A percentile compares a stretch with the other conserved stretches of the same genome.
phyloP scores from a whole-genome alignment of 2,797 vertebrate genomes.

The Psittacula echo region DNA sequence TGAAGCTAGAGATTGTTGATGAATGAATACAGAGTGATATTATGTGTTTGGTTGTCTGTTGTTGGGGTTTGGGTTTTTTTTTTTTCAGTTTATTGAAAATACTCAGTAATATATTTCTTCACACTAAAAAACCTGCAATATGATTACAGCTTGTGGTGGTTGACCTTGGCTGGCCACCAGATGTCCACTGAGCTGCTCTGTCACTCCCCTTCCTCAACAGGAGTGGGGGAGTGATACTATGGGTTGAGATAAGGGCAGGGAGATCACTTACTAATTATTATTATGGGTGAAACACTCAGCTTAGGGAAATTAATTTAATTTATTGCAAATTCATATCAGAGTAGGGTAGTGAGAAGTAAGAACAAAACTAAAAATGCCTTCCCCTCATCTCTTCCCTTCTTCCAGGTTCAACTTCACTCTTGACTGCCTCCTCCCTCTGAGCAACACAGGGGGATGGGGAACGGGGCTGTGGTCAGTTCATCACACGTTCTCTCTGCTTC shows the following conservation, averaged over 20 bases:
- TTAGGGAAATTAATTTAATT: background rate
- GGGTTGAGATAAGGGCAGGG: background rate
- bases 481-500: accelerated
- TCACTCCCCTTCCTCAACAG: background rate
- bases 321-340: background rate
- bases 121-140: background rate
- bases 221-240: background rate
- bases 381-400: background rate
- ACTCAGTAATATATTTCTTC: background rate
- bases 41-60: background rate
- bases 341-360: background rate
- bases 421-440: accelerated
- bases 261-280: background rate
- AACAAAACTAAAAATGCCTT: background rate
- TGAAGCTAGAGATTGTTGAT: background rate
- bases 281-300: background rate
- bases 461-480: background rate
- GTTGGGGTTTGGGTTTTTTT: background rate
- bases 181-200: background rate
- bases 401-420: background rate
- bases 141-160: background rate
- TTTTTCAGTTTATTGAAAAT: background rate
- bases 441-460: accelerated
- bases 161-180: background rate
- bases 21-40: background rate